phyloP scores from a whole-genome alignment of 2,113 vertebrate genomes.

The Lutjanus erythropterus region DNA sequence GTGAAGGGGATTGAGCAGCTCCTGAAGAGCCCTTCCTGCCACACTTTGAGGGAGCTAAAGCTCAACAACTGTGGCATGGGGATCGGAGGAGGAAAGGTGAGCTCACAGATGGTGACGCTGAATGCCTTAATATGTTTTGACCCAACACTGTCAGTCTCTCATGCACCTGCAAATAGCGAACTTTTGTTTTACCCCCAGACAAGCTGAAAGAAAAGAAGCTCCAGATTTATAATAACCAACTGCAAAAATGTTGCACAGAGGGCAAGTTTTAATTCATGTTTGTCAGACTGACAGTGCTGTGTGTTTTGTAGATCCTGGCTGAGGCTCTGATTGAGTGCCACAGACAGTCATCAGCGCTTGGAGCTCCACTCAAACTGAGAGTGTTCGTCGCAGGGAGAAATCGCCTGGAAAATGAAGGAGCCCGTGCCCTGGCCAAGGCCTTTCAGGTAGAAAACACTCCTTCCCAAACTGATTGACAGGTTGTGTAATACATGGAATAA shows the following conservation, averaged over 20 bases:
- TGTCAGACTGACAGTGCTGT: rapidly evolving
- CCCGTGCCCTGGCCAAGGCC: slow-evolving; percentile 92
- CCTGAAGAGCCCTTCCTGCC: slow-evolving; percentile 91
- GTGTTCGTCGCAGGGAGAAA: slow-evolving; percentile 96
- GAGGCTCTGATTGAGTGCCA: slow-evolving; percentile 91
- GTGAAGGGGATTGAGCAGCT: slow-evolving; percentile 93
- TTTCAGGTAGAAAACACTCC: slow-evolving; percentile 86
- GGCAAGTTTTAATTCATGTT: no score
- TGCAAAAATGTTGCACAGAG: no score
- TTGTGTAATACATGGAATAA: background rate
- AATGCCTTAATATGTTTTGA: background rate
- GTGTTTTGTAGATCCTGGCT: slow-evolving; percentile 89
- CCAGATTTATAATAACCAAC: background rate
- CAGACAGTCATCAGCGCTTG: slow-evolving; percentile 86
- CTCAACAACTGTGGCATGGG: slow-evolving; percentile 99
- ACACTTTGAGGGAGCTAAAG: slow-evolving; percentile 90
- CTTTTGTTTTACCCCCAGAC: background rate
- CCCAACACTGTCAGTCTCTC: background rate
- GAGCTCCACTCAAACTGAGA: slow-evolving; percentile 89
- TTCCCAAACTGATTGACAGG: background rate
- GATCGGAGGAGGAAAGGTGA: slow-evolving; percentile 96
- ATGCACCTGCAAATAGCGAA: background rate
- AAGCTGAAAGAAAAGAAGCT: background rate
- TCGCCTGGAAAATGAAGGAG: slow-evolving; percentile 96
- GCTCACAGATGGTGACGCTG: background rate